Evolutionary conservation across 2,113 vertebrate genomes (phyloP).

Genomic region (Fregetta grallaria): DNA sequence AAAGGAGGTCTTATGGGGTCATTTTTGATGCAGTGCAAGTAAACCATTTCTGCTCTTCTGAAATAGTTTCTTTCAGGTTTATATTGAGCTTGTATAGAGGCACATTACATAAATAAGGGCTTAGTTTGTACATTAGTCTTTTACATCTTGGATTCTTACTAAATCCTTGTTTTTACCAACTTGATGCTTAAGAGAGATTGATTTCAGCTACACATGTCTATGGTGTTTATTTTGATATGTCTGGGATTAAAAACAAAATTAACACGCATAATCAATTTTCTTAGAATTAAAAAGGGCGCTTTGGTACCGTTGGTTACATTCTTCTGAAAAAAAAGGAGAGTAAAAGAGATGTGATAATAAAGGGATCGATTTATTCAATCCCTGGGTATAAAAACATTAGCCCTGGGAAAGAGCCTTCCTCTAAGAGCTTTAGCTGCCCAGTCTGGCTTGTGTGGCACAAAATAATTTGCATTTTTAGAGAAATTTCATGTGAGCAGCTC

Average conservation of each 20-base stretch:
- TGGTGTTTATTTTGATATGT: constrained; percentile 76
- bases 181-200: constrained; percentile 73
- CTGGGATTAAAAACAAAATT: constrained; percentile 79
- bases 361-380: constrained; percentile 78
- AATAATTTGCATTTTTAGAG: constrained; percentile 84
- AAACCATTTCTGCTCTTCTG: constrained; percentile 64
- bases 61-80: constrained; percentile 70
- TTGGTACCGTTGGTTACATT: constrained; percentile 41
- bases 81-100: constrained; percentile 56
- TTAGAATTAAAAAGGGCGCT: constrained; percentile 48
- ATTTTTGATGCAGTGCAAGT: constrained; percentile 71
- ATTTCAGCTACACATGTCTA: constrained; percentile 67
- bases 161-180: constrained; percentile 78
- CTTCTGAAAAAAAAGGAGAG: constrained; percentile 54
- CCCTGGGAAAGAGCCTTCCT: constrained; percentile 73
- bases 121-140: constrained; percentile 73
- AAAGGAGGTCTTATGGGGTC: constrained; percentile 66
- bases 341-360: constrained; percentile 69
- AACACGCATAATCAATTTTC: constrained; percentile 76
- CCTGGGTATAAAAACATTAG: constrained; percentile 73
- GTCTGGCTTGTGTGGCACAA: constrained; percentile 65
- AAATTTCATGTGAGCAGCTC: constrained; percentile 72
- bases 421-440: constrained; percentile 71
- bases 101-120: constrained; percentile 74
- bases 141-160: constrained; percentile 71